Evolutionary conservation across 1,140 invertebrate species (phyloP).

Genomic region (Polypedilum vanderplanki): DNA sequence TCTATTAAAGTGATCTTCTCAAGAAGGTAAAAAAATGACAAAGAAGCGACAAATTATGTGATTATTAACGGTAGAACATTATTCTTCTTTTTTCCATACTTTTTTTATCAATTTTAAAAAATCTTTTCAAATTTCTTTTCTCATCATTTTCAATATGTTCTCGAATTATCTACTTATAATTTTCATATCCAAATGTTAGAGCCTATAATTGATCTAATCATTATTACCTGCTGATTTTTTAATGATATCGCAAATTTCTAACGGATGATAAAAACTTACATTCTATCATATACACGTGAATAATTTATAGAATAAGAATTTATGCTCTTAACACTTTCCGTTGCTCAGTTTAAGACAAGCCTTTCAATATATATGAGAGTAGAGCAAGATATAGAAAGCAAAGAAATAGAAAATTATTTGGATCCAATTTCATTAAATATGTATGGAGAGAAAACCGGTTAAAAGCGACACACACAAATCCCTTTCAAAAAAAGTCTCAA

Average conservation of each 20-base stretch:
- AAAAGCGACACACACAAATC: not conserved
- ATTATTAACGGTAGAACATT: too few relatives aligned
- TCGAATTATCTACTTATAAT: too few relatives aligned
- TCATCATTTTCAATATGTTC: too few relatives aligned
- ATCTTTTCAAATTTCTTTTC: too few relatives aligned
- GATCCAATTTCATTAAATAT: not conserved
- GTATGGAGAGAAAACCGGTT: not conserved
- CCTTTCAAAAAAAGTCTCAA: conserved; percentile 2
- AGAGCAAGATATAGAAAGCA: not conserved
- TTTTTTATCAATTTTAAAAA: too few relatives aligned
- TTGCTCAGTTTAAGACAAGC: not conserved
- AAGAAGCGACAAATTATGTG: too few relatives aligned
- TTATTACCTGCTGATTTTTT: not conserved
- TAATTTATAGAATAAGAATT: not conserved
- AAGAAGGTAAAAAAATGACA: too few relatives aligned
- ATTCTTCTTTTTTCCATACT: too few relatives aligned
- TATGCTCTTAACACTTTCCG: conserved; percentile 2
- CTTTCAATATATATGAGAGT: not conserved
- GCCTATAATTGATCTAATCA: too few relatives aligned
- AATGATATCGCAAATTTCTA: not conserved
- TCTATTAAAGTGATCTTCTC: too few relatives aligned
- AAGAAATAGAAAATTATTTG: not conserved
- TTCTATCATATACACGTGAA: not conserved
- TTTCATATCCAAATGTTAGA: too few relatives aligned
- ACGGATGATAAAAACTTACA: not conserved